phyloP scores from a whole-genome alignment of 2,888 invertebrate species.

The Clanis bilineata region DNA sequence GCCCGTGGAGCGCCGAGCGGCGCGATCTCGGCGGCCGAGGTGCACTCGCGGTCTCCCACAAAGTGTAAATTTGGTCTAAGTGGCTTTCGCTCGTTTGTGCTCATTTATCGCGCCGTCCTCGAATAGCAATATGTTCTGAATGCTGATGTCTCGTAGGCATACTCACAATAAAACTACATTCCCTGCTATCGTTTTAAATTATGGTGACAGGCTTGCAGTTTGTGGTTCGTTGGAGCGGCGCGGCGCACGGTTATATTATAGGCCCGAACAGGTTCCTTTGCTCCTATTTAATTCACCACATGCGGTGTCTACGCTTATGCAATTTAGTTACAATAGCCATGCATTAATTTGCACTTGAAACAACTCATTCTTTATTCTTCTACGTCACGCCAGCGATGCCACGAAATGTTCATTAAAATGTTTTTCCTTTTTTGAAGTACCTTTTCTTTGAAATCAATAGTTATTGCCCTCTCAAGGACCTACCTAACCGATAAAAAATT shows the following conservation, averaged over 20 bases:
- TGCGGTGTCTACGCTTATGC: constrained; percentile 70
- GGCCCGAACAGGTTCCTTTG: constrained; percentile 70
- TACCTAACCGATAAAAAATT: not conserved
- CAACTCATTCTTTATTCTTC: not conserved
- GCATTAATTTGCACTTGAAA: constrained; percentile 9
- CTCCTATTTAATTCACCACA: constrained; percentile 75
- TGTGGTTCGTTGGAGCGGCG: constrained; percentile 61
- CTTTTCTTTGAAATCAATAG: not conserved
- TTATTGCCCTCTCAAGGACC: not conserved
- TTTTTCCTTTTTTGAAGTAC: not conserved
- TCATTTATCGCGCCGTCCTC: constrained; percentile 70
- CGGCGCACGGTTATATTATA: constrained; percentile 61
- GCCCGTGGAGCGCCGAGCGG: constrained; percentile 38
- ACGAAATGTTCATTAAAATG: too few species aligned
- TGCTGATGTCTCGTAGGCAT: constrained; percentile 62
- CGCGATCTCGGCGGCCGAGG: constrained; percentile 45
- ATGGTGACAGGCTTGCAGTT: constrained; percentile 67
- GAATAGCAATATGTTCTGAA: constrained; percentile 65
- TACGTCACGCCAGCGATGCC: not conserved
- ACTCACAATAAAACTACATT: constrained; percentile 71
- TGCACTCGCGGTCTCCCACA: constrained; percentile 75
- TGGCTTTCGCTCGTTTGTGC: constrained; percentile 77
- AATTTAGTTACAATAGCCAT: constrained; percentile 64
- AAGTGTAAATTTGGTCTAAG: constrained; percentile 81
- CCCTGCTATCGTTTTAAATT: constrained; percentile 70